Percentiles rank a stretch among this genome's conserved stretches.
Conservation (phyloP, 2,888 invertebrate genomes). For the Argyresthia albistria region DNA sequence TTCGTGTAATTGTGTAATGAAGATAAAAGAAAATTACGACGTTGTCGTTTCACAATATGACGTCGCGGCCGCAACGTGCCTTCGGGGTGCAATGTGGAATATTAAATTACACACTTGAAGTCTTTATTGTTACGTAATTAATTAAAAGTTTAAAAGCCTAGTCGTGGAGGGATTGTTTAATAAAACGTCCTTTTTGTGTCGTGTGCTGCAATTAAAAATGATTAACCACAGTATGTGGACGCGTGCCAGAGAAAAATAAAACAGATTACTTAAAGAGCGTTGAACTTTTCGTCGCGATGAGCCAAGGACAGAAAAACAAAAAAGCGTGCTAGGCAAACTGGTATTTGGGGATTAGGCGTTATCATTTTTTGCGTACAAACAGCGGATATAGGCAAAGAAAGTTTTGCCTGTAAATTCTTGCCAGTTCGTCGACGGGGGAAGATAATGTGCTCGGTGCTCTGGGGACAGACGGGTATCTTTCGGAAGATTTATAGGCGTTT, state of each 20-base stretch:
- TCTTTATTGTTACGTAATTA: slow-evolving; percentile 40
- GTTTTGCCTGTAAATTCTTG: background rate
- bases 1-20: slow-evolving; percentile 29
- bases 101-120: slow-evolving; percentile 39
- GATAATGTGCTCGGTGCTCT: background rate
- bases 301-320: background rate
- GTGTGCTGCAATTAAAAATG: slow-evolving; percentile 13
- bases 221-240: slow-evolving; percentile 9
- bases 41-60: slow-evolving; percentile 9
- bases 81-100: slow-evolving; percentile 33
- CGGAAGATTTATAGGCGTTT: background rate
- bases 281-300: background rate
- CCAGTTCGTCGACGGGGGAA: background rate
- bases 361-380: background rate
- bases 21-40: slow-evolving; percentile 25
- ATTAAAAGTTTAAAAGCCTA: slow-evolving; percentile 22
- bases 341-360: background rate
- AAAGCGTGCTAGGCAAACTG: background rate
- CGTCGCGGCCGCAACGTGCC: slow-evolving; percentile 25
- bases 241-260: slow-evolving; percentile 8
- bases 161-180: background rate
- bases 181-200: slow-evolving; percentile 10
- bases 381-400: background rate
- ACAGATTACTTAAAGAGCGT: slow-evolving; percentile 1
- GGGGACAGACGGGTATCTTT: background rate